Conservation (phyloP, 2,797 vertebrate genomes). For the Tarsius wallacei region DNA sequence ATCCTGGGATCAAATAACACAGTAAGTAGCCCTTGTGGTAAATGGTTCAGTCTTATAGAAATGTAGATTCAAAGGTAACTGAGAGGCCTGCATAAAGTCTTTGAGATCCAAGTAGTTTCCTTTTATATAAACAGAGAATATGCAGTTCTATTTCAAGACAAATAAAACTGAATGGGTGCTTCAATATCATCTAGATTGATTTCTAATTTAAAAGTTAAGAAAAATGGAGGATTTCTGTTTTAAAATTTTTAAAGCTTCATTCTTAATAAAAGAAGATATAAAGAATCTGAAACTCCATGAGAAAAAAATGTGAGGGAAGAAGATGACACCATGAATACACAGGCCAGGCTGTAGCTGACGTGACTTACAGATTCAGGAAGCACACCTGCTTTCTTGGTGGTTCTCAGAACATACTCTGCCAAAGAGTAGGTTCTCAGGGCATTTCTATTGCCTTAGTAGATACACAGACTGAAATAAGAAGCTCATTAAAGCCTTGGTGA, state of each 20-base stretch:
- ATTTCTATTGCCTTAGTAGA: background rate
- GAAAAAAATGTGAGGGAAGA: conserved; percentile 21
- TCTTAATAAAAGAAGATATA: conserved; percentile 22
- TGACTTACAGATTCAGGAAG: background rate
- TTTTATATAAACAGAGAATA: conserved; percentile 4
- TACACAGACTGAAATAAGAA: background rate
- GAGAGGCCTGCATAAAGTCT: background rate
- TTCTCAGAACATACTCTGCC: background rate
- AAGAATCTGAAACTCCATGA: background rate
- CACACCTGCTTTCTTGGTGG: background rate
- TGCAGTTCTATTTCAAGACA: conserved; percentile 9
- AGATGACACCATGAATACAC: background rate
- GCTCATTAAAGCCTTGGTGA: background rate
- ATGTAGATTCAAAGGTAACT: background rate
- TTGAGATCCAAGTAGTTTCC: conserved; percentile 1
- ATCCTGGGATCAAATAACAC: background rate
- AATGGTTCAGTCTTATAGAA: background rate
- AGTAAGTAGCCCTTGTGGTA: background rate
- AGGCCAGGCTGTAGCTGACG: background rate
- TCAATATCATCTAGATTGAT: background rate
- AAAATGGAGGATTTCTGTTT: conserved; percentile 26
- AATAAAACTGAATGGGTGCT: background rate
- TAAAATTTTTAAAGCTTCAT: background rate
- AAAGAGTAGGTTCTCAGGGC: background rate
- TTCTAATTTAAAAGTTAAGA: conserved; percentile 41